Evolutionary conservation across 2,113 vertebrate genomes (phyloP).

Genomic region (Brachyistius frenatus): DNA sequence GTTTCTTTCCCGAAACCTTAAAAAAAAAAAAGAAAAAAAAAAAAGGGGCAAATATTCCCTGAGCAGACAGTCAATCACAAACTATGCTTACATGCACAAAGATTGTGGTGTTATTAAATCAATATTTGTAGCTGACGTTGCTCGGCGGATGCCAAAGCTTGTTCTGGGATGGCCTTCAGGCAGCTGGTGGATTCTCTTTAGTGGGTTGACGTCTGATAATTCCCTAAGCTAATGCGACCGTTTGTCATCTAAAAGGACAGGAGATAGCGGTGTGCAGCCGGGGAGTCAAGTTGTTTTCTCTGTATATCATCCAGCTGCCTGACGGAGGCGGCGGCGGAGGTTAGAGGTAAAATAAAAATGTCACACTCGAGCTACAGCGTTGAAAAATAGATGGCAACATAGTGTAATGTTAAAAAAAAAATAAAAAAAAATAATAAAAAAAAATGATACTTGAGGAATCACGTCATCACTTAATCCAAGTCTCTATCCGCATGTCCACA

Average conservation of each 20-base stretch:
- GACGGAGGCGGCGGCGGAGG: conserved; percentile 28
- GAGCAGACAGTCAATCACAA: conserved; percentile 42
- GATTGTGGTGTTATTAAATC: conserved; percentile 34
- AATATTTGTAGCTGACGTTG: conserved; percentile 46
- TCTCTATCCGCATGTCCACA: conserved; percentile 11
- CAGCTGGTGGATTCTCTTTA: conserved; percentile 27
- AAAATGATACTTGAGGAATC: not conserved
- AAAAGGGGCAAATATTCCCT: conserved; percentile 26
- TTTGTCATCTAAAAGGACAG: conserved; percentile 53
- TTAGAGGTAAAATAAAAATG: conserved; percentile 49
- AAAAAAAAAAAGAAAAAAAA: not conserved
- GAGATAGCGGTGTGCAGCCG: conserved; percentile 19
- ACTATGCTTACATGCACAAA: conserved; percentile 42
- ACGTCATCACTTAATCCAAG: not conserved
- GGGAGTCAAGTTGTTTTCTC: conserved; percentile 35
- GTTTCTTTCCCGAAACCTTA: conserved; percentile 14
- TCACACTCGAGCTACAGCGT: conserved; percentile 4
- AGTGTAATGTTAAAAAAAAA: not conserved
- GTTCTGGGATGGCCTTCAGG: conserved; percentile 15
- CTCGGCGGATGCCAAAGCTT: conserved; percentile 12
- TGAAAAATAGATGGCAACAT: conserved; percentile 24
- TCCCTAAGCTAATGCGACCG: conserved; percentile 17
- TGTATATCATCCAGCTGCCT: conserved; percentile 16
- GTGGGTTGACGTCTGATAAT: conserved; percentile 57
- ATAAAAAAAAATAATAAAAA: not conserved